Percentiles rank a stretch among this genome's conserved stretches.
Evolutionary conservation across 1,140 invertebrate genomes (phyloP).

Genomic region (Elymnias hypermnestra): DNA sequence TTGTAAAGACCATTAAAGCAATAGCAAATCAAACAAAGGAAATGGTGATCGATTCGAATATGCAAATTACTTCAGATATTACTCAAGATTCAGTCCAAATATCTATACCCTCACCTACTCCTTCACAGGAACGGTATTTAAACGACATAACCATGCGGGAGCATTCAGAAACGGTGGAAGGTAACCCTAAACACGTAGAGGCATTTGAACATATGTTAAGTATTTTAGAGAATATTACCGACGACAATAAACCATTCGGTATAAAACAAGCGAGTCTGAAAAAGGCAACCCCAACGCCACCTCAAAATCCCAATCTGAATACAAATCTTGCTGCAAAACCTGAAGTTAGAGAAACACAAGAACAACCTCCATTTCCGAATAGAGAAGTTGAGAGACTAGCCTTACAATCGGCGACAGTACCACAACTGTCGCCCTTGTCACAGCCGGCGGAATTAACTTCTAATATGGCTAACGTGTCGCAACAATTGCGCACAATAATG

Average conservation of each 20-base stretch:
- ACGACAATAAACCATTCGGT: slow-evolving; percentile 60
- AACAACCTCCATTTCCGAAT: slow-evolving; percentile 40
- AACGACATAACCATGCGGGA: slow-evolving; percentile 78
- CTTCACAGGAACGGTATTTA: slow-evolving; percentile 78
- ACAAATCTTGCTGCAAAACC: slow-evolving; percentile 38
- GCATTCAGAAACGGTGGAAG: slow-evolving; percentile 68
- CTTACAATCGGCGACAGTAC: slow-evolving; percentile 74
- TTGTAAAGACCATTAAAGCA: slow-evolving; percentile 67
- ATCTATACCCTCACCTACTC: slow-evolving; percentile 78
- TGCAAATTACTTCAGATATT: slow-evolving; percentile 72
- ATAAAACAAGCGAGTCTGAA: slow-evolving; percentile 50
- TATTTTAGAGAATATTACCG: slow-evolving; percentile 81
- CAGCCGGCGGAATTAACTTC: slow-evolving; percentile 83
- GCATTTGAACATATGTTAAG: slow-evolving; percentile 82
- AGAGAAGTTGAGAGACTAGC: slow-evolving; percentile 50
- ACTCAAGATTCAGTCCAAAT: slow-evolving; percentile 78
- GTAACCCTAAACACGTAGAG: slow-evolving; percentile 76
- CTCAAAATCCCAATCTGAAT: slow-evolving; percentile 37
- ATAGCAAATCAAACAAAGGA: slow-evolving; percentile 72
- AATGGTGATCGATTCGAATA: slow-evolving; percentile 72
- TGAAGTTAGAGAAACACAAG: slow-evolving; percentile 49
- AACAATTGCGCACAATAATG: slow-evolving; percentile 80
- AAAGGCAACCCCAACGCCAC: slow-evolving; percentile 20
- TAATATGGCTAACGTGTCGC: slow-evolving; percentile 82
- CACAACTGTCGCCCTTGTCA: slow-evolving; percentile 82